These are phyloP conservation scores for Drosophila putrida DNA, from an alignment of 2,888 invertebrate species.

Conservation along the genomic window DNA sequence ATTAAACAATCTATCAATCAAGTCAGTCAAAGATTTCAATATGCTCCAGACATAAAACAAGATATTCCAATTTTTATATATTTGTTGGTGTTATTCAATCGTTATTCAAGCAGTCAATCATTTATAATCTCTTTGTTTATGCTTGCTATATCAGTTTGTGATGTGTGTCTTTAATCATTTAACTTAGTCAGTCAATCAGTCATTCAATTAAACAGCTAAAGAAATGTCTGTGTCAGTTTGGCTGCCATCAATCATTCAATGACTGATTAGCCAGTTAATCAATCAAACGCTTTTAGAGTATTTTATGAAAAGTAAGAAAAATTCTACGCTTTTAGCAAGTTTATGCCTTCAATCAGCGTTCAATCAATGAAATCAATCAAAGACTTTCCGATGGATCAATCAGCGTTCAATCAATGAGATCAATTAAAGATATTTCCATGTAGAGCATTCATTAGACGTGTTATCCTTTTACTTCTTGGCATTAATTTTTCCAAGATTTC, in stretches of 20 bases:
- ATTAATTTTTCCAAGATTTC: constrained; percentile 44
- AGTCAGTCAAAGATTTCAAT: not conserved
- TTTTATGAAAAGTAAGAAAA: too few species aligned
- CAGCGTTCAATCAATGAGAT: not conserved
- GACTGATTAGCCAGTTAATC: not conserved
- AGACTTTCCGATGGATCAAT: too few species aligned
- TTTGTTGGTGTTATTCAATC: too few species aligned
- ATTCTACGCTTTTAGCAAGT: too few species aligned
- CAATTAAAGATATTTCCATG: not conserved
- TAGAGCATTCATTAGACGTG: constrained; percentile 23
- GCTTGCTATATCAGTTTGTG: too few species aligned
- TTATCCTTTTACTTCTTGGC: not conserved
- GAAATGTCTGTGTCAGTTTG: too few species aligned
- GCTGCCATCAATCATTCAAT: not conserved
- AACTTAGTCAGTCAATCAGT: not conserved
- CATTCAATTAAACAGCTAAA: not conserved
- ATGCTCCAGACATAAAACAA: too few species aligned
- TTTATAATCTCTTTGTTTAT: too few species aligned
- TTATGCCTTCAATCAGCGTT: too few species aligned
- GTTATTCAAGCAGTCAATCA: not conserved
- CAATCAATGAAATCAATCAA: too few species aligned
- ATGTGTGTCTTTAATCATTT: not conserved
- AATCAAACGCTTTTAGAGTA: not conserved
- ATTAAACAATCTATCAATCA: not conserved
- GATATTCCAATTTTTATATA: too few species aligned